phyloP scores from a whole-genome alignment of 2,113 vertebrate species.

The Isichthys henryi region DNA sequence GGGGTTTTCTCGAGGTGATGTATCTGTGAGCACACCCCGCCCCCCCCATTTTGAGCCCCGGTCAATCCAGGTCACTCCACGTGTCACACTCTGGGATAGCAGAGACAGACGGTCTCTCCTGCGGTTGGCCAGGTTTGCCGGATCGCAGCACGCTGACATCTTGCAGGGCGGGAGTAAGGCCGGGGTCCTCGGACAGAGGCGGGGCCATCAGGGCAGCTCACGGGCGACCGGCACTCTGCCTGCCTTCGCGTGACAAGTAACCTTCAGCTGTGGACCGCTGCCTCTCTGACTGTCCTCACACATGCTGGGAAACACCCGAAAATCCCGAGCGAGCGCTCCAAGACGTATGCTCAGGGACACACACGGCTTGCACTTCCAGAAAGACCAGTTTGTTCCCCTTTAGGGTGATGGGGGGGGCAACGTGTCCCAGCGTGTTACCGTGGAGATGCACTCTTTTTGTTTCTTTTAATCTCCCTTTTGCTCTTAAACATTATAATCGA shows the following conservation, averaged over 20 bases:
- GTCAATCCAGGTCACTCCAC: not conserved
- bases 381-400: conserved; percentile 14
- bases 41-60: not conserved
- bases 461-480: conserved; percentile 24
- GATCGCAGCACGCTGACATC: conserved; percentile 23
- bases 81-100: not conserved
- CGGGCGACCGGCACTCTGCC: conserved; percentile 23
- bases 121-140: not conserved
- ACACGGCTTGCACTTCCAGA: not conserved
- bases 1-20: not conserved
- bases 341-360: not conserved
- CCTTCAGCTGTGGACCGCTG: not conserved
- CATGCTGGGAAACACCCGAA: not conserved
- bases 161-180: conserved; percentile 18
- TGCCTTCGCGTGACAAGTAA: conserved; percentile 35
- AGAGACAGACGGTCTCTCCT: not conserved
- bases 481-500: no score
- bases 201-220: conserved; percentile 29
- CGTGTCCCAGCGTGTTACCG: conserved; percentile 11
- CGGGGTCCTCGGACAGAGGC: conserved; percentile 32
- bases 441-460: not conserved
- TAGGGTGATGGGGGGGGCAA: not conserved
- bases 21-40: not conserved
- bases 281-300: not conserved
- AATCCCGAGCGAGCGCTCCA: not conserved